Evolutionary conservation across 1,140 invertebrate species (phyloP).

Genomic region (Drosophila sp.): DNA sequence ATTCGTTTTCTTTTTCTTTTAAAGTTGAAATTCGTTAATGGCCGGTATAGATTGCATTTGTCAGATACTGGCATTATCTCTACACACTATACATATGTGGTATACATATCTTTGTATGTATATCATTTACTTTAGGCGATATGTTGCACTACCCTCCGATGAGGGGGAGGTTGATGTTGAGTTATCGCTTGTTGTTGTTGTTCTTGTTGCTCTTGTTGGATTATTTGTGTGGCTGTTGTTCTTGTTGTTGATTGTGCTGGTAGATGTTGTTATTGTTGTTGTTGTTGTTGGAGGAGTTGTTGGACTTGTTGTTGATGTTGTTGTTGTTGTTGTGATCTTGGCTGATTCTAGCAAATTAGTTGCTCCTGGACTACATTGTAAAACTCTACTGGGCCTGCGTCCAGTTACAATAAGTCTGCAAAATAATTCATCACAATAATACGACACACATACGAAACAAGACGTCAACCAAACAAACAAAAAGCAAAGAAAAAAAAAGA

Average conservation of each 20-base stretch:
- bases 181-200: constrained; percentile 40
- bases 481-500: background rate
- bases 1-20: background rate
- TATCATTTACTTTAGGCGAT: constrained; percentile 64
- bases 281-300: constrained; percentile 25
- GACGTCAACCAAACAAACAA: background rate
- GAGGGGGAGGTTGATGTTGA: constrained; percentile 59
- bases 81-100: constrained; percentile 4
- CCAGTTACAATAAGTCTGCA: constrained; percentile 80
- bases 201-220: constrained; percentile 50
- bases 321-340: constrained; percentile 41
- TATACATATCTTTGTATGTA: constrained; percentile 6
- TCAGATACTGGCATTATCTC: constrained; percentile 28
- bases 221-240: constrained; percentile 47
- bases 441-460: constrained; percentile 14
- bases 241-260: constrained; percentile 44
- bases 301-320: constrained; percentile 27
- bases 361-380: constrained; percentile 76
- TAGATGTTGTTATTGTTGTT: constrained; percentile 43
- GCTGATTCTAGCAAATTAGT: constrained; percentile 64
- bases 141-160: constrained; percentile 63
- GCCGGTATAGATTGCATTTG: constrained; percentile 62
- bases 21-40: constrained; percentile 70
- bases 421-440: constrained; percentile 51
- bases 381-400: constrained; percentile 81